Evolutionary conservation across 2,113 vertebrate species (phyloP).

Genomic region (Saguinus imperator): DNA sequence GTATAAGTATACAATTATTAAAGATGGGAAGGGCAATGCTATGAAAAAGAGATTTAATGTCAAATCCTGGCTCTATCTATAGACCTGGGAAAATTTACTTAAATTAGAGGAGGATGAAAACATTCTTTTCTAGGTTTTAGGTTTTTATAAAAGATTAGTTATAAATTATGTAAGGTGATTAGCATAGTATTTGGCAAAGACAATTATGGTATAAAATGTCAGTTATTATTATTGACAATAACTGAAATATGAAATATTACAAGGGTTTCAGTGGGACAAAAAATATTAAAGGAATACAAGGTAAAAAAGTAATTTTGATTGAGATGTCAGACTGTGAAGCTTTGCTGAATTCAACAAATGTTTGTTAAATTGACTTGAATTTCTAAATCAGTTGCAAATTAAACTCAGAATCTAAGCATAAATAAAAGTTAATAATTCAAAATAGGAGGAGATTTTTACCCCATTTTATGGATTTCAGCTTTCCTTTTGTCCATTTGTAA

Average conservation of each 20-base stretch:
- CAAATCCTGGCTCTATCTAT: not conserved
- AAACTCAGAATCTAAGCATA: not conserved
- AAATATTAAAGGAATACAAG: not conserved
- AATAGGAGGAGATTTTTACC: not conserved
- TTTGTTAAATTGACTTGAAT: not conserved
- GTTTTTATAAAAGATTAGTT: not conserved
- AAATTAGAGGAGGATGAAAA: not conserved
- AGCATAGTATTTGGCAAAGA: not conserved
- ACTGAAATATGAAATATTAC: not conserved
- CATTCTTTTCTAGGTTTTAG: not conserved
- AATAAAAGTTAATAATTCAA: not conserved
- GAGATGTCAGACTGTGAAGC: not conserved
- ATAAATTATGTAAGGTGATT: not conserved
- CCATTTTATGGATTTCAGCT: not conserved
- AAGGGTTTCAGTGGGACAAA: not conserved
- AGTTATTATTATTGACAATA: not conserved
- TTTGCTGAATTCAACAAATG: not conserved
- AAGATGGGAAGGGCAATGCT: not conserved
- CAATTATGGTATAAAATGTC: not conserved
- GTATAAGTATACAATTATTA: not conserved
- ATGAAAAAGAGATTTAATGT: not conserved
- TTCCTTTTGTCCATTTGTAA: not conserved
- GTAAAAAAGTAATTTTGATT: not conserved
- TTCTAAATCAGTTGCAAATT: not conserved
- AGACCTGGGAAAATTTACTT: not conserved